These are phyloP conservation scores for Cephonodes hylas DNA, from an alignment of 2,888 invertebrate species.

Conservation along the genomic window DNA sequence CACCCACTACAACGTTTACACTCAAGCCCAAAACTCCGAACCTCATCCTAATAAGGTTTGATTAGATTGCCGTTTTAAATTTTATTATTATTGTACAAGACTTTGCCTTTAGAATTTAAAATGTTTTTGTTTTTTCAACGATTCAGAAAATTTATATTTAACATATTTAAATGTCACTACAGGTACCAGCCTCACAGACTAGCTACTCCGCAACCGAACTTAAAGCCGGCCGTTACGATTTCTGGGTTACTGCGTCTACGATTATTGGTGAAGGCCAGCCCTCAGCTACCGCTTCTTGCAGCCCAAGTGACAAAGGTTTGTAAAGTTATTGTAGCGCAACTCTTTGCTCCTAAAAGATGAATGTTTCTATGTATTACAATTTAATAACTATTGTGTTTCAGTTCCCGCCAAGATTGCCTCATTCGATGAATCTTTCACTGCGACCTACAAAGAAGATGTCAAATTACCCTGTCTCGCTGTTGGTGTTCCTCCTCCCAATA, in stretches of 20 bases:
- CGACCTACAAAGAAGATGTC: conserved; percentile 95
- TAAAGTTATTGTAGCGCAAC: background rate
- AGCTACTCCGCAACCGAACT: conserved; percentile 93
- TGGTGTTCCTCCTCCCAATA: conserved; percentile 93
- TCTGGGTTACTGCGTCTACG: conserved; percentile 97
- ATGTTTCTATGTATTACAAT: background rate
- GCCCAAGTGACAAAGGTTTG: conserved; percentile 90
- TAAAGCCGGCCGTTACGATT: conserved; percentile 92
- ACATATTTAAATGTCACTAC: conserved; percentile 1
- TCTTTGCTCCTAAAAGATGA: too few relatives aligned
- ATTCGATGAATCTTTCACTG: conserved; percentile 95
- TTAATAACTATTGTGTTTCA: conserved; percentile 39
- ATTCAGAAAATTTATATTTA: background rate
- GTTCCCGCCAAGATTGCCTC: conserved; percentile 97
- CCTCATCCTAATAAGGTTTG: conserved; percentile 87
- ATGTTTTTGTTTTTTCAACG: too few relatives aligned
- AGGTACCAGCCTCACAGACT: conserved; percentile 90
- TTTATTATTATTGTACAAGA: too few relatives aligned
- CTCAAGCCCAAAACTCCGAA: conserved; percentile 86
- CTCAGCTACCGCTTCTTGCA: conserved; percentile 92
- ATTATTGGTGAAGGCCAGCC: conserved; percentile 96
- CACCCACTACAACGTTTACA: conserved; percentile 95
- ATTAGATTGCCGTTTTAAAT: background rate
- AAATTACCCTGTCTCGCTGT: conserved; percentile 95
- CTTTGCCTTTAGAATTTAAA: too few relatives aligned